Conservation (phyloP, 2,888 invertebrate species). For the Mythimna ferrago region DNA sequence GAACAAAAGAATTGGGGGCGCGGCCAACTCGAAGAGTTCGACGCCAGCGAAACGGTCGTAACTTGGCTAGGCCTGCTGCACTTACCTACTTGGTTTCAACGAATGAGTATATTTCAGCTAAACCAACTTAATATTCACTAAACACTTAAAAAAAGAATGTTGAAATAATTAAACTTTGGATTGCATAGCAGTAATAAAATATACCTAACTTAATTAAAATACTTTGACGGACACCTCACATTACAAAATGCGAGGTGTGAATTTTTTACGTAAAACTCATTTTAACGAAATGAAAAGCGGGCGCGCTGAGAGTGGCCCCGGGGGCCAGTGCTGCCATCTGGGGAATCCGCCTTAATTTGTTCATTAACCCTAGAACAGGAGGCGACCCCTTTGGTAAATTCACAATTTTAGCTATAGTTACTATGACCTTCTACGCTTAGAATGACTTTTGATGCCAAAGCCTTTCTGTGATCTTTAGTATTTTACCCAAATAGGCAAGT, state of each 20-base stretch:
- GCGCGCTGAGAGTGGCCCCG: constrained; percentile 38
- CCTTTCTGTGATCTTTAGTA: constrained; percentile 39
- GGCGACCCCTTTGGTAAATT: constrained; percentile 61
- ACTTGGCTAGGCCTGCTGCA: too few species aligned
- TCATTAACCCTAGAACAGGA: constrained; percentile 67
- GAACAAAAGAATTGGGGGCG: too few species aligned
- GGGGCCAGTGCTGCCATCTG: constrained; percentile 56
- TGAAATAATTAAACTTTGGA: neutral
- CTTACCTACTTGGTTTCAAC: too few species aligned
- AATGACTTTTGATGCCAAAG: constrained; percentile 39
- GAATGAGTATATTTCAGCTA: too few species aligned
- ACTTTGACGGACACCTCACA: constrained; percentile 14
- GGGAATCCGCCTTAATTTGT: constrained; percentile 67
- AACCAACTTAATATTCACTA: too few species aligned
- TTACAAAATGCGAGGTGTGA: constrained; percentile 44
- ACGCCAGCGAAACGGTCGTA: too few species aligned
- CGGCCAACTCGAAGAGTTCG: too few species aligned
- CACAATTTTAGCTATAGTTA: constrained; percentile 40
- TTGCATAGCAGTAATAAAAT: constrained; percentile 3
- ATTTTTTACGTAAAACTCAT: constrained; percentile 52
- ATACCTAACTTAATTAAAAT: constrained; percentile 35
- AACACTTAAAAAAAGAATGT: neutral
- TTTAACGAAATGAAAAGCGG: constrained; percentile 57
- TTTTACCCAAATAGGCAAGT: constrained; percentile 12
- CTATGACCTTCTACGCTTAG: constrained; percentile 25